Evolutionary conservation across 2,888 invertebrate species (phyloP), one percentile per base, ranked within the genome.

Genomic region (Pandemis corylana): DNA sequence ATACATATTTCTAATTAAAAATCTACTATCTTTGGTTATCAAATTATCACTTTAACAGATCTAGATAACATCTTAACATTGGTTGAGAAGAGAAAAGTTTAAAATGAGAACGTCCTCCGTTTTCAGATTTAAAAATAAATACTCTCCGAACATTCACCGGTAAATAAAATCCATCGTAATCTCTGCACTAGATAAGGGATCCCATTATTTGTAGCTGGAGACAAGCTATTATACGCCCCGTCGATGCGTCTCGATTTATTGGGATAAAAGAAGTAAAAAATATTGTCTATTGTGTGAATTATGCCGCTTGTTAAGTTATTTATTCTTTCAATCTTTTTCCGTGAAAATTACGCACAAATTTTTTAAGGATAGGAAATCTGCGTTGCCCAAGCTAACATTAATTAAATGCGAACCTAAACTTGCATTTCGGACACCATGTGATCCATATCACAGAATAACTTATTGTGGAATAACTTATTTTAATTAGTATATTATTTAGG

Each of bases 141-240:
- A 28, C 59, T 59, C 7, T 12, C 7, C 20, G 12, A 44, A 59
- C 51, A 36, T 36, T 66, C n/a, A 59, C 56, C 41, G 67, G 42
- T 68, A 56, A 53, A 68, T 56, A 68, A 56, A 68, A n/a, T 46
- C 42, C 62, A 51, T 36, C 49, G 53, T 41, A 53, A 67, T 67
- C 67, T 67, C 53, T 67, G 41, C 41, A 59, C 44, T 44, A 68
- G 68, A 68, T 68, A 59, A 68, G 42, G 68, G 28, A n/a, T 41
- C 28, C 56, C 59, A 49, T 59, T 56, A 59, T 68, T 59, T 36
- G 68, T 53, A 53, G 41, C 67, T 46, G 42, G 53, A 44, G 68
- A 13, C 68, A n/a, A 44, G 59, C 56, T 49, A 68, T 59, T 59
- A 59, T 59, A 68, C 68, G 68, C 68, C 59, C 68, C 68, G 68